Evolutionary conservation across 2,888 invertebrate genomes (phyloP).

Genomic region (Leucozona laternaria): DNA sequence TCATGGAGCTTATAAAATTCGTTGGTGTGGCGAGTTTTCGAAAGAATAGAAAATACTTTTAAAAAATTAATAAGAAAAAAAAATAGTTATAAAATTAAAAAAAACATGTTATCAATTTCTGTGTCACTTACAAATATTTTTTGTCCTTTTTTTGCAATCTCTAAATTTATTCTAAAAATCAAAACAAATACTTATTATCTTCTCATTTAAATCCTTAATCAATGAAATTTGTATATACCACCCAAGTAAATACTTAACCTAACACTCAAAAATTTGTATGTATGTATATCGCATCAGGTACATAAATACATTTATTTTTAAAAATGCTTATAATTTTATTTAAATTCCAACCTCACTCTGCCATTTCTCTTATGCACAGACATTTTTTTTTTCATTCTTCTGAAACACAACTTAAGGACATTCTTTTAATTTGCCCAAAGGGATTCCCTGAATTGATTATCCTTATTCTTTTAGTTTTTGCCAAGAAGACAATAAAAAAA

Average conservation of each 20-base stretch:
- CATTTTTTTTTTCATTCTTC: not conserved
- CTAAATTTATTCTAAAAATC: too few relatives aligned
- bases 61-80: too few relatives aligned
- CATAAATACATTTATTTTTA: not conserved
- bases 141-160: too few relatives aligned
- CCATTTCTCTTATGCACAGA: not conserved
- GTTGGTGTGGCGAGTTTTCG: not conserved
- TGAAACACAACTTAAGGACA: slow-evolving; percentile 27
- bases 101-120: too few relatives aligned
- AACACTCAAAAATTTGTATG: too few relatives aligned
- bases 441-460: slow-evolving; percentile 53
- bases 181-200: too few relatives aligned
- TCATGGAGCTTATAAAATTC: not conserved
- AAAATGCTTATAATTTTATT: slow-evolving; percentile 28
- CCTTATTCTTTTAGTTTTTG: slow-evolving; percentile 45
- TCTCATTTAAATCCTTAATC: too few relatives aligned
- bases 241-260: too few relatives aligned
- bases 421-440: slow-evolving; percentile 46
- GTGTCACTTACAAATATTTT: too few relatives aligned
- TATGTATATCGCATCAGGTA: not conserved
- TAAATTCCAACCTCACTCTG: slow-evolving; percentile 1
- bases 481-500: slow-evolving; percentile 48
- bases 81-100: too few relatives aligned
- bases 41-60: too few relatives aligned
- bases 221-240: too few relatives aligned